Base-by-base conservation (phyloP, 1,140 invertebrate species). In the Patella vulgata region DNA sequence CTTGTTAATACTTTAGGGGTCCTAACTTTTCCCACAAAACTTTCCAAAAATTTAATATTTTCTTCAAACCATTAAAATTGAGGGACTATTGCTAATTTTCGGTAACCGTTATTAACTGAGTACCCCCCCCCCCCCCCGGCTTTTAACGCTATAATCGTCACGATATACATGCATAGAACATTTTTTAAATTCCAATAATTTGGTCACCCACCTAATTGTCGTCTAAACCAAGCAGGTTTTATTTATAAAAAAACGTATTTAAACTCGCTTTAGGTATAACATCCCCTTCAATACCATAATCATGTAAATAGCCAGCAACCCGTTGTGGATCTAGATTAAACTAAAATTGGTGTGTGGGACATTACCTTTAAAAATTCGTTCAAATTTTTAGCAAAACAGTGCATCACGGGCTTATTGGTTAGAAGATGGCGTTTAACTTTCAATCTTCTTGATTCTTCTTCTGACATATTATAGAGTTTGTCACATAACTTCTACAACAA, bases 301-400 rank as follows among this genome's bases (percentile, higher is more conserved):
- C 1, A 11, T 21, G 21, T 6, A n/a, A 3, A 3, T 9, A n/a
- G n/a, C n/a, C n/a, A n/a, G n/a, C n/a, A 14, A 9, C 14, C 27
- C 46, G 19, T 40, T 17, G 2, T 28, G 28, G 21, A 33, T 11
- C 47, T n/a, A 19, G 23, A 48, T n/a, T 9, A 8, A 43, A 3
- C 21, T 30, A 8, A 0, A 2, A 27, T 48, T 0, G n/a, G n/a
- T n/a, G n/a, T n/a, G n/a, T n/a, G n/a, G n/a, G n/a, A 36, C 33
- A 14, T 53, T 70, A 77, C 75, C 70, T 65, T 12, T 2, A 73
- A 53, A 42, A 58, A 75, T 14, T 43, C 44, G 9, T 71, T 46
- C 42, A 77, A 53, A 21, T 68, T 55, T 1, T 43, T 39, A 11
- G 70, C 55, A 56, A 77, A 77, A 46, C 75, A 77, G 42, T 65